Base-by-base conservation (phyloP, 2,888 invertebrate species). In the Philereme transversata region DNA sequence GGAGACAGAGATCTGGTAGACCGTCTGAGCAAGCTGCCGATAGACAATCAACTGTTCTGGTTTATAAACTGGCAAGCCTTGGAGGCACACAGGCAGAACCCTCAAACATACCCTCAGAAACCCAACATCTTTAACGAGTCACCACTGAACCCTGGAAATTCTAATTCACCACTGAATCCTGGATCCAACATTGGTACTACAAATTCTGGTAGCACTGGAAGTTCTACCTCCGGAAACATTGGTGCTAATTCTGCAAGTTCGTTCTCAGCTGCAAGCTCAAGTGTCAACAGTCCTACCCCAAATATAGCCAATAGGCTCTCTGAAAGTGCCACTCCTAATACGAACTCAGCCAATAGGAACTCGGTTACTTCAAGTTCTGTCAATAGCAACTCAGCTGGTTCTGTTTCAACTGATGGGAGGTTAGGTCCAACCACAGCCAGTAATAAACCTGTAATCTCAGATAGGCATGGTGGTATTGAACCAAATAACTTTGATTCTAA, bases 11-110 rank as follows among this genome's bases (percentile, higher is more conserved):
- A 93, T 4, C 82, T 95, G 4, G 87, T 96, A 0, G 92, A 95
- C 46, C 85, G 94, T n/a, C 86, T 96, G 36, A 94, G 93, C 75
- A 90, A 93, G 43, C 92, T 95, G 81, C 96, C 96, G 0, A 79
- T 92, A 54, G 95, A 96, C 66, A 88, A 95, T 48, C 94, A 94
- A 65, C 96, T 96, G 0, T 96, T 95, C 83, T 96, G 96, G 96
- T 93, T 94, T 62, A 77, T 96, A 54, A 96, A 96, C 78, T 94
- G 95, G 82, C 92, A 94, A 70, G 94, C 94, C 0, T 92, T 95
- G 7, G 95, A 96, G 76, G 93, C 88, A 0, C 87, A 94, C 6
- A 88, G 94, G 10, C 72, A 86, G 11, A 84, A 87, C 0, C 90
- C 90, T 1, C 88, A 89, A 54, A 84, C 85, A 0, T 90, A 79